Evolutionary conservation across 2,113 vertebrate genomes (phyloP).

Genomic region (Sarotherodon lohbergeri): DNA sequence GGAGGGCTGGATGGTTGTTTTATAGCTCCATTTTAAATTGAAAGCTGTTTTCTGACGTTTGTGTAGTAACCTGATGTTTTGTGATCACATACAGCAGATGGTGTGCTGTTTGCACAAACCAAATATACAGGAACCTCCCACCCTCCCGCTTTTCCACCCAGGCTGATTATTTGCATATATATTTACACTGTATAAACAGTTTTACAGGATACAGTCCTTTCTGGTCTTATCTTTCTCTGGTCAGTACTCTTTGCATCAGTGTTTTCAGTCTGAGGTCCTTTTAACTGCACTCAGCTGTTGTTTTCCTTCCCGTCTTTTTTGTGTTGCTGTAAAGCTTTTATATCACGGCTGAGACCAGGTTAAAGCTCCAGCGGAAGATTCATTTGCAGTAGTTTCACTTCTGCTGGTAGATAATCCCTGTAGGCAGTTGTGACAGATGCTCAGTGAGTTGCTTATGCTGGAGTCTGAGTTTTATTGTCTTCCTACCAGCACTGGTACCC

Average conservation of each 20-base stretch:
- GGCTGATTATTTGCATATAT: neutral
- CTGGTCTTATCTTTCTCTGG: neutral
- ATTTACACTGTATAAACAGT: neutral
- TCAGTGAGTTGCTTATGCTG: neutral
- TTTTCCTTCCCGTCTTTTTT: neutral
- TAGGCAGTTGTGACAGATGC: neutral
- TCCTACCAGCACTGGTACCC: neutral
- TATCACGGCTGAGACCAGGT: neutral
- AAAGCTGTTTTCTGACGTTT: neutral
- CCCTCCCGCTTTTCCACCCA: too few species aligned
- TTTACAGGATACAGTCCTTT: neutral
- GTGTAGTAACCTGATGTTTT: neutral
- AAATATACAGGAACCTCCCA: neutral
- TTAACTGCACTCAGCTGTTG: neutral
- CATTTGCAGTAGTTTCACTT: neutral
- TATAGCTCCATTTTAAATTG: neutral
- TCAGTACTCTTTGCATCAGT: rapidly evolving
- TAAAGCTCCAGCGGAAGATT: neutral
- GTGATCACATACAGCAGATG: neutral
- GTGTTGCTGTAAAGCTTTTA: neutral
- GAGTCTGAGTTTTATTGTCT: neutral
- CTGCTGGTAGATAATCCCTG: neutral
- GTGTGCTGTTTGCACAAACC: neutral
- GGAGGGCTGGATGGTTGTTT: neutral
- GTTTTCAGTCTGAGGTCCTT: neutral